Percentiles rank a stretch among this genome's conserved stretches.
These are phyloP conservation scores for Poeciliopsis retropinna DNA, from an alignment of 2,113 vertebrate species.

Conservation along the genomic window DNA sequence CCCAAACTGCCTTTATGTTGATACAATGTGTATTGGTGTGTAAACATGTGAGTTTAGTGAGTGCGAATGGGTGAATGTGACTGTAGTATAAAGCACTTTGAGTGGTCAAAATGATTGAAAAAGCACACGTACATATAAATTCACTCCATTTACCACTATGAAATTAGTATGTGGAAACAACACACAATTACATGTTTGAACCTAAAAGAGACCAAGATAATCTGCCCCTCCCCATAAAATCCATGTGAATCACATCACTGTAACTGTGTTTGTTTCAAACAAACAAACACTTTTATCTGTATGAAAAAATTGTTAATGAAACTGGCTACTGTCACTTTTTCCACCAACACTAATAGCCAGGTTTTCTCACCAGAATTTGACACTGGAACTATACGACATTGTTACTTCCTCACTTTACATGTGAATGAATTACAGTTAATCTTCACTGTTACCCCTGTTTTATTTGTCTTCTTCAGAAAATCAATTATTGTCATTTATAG, in stretches of 20 bases:
- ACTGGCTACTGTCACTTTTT: background rate
- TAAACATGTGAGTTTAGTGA: no score
- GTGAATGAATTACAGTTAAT: background rate
- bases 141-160: no score
- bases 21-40: no score
- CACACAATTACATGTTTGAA: no score
- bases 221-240: background rate
- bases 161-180: no score
- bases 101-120: no score
- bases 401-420: background rate
- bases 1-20: no score
- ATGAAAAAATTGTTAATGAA: background rate
- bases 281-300: background rate
- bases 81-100: no score
- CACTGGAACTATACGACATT: background rate
- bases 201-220: background rate
- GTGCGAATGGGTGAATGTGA: no score
- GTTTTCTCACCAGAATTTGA: background rate
- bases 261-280: background rate
- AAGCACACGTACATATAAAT: no score
- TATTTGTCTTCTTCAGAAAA: slow-evolving; percentile 10
- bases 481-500: background rate
- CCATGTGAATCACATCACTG: background rate
- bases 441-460: background rate
- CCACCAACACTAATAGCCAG: background rate